phyloP scores from a whole-genome alignment of 2,888 invertebrate species.

The Lepetodrilus schrolli region DNA sequence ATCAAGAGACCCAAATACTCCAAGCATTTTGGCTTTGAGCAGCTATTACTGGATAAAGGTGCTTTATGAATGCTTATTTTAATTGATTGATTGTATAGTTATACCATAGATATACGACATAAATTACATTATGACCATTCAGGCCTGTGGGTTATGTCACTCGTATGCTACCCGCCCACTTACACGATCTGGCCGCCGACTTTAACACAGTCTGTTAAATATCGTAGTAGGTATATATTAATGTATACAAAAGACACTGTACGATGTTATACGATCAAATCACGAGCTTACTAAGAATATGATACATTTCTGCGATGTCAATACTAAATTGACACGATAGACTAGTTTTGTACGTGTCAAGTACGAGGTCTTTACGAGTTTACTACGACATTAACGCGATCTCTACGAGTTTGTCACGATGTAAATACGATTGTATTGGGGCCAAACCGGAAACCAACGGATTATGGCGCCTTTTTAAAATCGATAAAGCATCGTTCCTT shows the following conservation, averaged over 20 bases:
- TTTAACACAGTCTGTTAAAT: too few relatives aligned
- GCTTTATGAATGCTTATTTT: too few relatives aligned
- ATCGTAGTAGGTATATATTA: not conserved
- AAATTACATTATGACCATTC: too few relatives aligned
- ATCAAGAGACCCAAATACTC: too few relatives aligned
- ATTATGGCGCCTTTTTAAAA: not conserved
- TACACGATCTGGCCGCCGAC: too few relatives aligned
- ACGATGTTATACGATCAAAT: not conserved
- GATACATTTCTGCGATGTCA: not conserved
- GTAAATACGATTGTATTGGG: not conserved
- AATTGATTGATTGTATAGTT: too few relatives aligned
- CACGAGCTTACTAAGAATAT: not conserved
- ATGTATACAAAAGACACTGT: not conserved
- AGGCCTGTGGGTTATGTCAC: too few relatives aligned
- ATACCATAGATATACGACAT: too few relatives aligned
- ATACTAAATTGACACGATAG: not conserved
- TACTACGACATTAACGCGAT: not conserved
- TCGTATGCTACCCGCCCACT: too few relatives aligned
- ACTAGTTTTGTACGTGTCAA: not conserved
- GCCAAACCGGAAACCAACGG: not conserved
- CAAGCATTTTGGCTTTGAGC: too few relatives aligned
- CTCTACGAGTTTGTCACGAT: not conserved
- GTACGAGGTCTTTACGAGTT: not conserved
- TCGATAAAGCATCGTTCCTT: not conserved
- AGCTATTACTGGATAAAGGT: too few relatives aligned